A percentile compares a stretch with the other conserved stretches of the same genome.
phyloP scores from a whole-genome alignment of 2,113 vertebrate genomes.

The Macquaria australasica region DNA sequence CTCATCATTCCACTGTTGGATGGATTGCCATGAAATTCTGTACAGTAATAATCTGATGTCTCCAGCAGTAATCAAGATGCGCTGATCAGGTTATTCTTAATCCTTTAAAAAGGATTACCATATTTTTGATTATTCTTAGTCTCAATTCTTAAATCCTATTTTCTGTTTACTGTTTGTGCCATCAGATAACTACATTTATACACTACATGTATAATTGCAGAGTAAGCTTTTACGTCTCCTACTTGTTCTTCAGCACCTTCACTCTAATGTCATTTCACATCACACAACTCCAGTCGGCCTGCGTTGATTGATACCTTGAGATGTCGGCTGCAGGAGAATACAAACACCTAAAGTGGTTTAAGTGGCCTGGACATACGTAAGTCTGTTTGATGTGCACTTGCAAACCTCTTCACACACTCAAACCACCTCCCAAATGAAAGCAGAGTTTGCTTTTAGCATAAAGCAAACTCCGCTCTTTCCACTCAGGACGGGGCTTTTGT shows the following conservation, averaged over 20 bases:
- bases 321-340: too few relatives aligned
- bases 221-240: too few relatives aligned
- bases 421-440: too few relatives aligned
- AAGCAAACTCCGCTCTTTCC: neutral
- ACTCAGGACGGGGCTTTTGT: slow-evolving; percentile 14
- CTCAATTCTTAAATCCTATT: neutral
- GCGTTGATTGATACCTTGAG: too few relatives aligned
- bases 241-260: neutral
- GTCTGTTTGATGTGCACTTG: slow-evolving; percentile 16
- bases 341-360: neutral
- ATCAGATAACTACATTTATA: neutral
- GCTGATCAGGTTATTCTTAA: neutral
- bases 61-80: neutral
- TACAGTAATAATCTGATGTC: neutral
- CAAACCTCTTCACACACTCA: slow-evolving; percentile 7
- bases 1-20: neutral
- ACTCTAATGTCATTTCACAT: too few relatives aligned
- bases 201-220: neutral
- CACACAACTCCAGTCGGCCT: too few relatives aligned
- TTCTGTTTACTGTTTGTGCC: neutral
- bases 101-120: neutral
- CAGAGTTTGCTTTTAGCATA: neutral
- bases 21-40: neutral
- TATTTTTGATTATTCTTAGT: neutral
- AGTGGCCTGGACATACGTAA: neutral